Percentiles rank a stretch among this genome's conserved stretches.
Conservation (phyloP, 2,113 vertebrate genomes). For the Coracopsis vasa region DNA sequence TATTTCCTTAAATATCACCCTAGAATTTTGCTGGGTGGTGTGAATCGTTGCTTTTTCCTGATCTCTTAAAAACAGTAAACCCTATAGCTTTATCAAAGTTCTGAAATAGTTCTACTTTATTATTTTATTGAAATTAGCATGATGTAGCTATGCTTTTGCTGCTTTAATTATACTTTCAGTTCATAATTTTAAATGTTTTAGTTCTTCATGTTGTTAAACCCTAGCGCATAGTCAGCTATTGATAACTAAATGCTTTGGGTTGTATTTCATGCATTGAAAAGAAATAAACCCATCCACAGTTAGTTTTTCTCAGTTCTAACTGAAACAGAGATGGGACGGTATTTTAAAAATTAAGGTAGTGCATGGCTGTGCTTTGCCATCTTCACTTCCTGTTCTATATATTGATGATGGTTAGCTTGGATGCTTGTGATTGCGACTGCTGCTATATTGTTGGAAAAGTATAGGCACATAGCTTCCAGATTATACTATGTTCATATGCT, state of each 20-base stretch:
- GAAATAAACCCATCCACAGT: background rate
- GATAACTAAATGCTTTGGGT: background rate
- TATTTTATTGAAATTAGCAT: background rate
- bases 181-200: background rate
- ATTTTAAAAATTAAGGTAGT: background rate
- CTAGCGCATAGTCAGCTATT: background rate
- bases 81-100: background rate
- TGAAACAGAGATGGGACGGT: background rate
- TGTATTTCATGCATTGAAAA: background rate
- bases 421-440: background rate
- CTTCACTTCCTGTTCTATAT: fast-evolving
- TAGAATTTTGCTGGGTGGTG: background rate
- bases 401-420: background rate
- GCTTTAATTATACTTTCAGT: background rate
- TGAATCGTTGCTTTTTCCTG: background rate
- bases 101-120: background rate
- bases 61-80: background rate
- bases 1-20: background rate
- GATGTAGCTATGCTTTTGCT: background rate
- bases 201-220: background rate
- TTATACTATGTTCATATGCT: fast-evolving
- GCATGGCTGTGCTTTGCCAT: background rate
- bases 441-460: background rate
- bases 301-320: background rate
- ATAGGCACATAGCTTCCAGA: background rate